Base-by-base conservation (phyloP, 2,113 vertebrate species). In the Calidris pugnax region DNA sequence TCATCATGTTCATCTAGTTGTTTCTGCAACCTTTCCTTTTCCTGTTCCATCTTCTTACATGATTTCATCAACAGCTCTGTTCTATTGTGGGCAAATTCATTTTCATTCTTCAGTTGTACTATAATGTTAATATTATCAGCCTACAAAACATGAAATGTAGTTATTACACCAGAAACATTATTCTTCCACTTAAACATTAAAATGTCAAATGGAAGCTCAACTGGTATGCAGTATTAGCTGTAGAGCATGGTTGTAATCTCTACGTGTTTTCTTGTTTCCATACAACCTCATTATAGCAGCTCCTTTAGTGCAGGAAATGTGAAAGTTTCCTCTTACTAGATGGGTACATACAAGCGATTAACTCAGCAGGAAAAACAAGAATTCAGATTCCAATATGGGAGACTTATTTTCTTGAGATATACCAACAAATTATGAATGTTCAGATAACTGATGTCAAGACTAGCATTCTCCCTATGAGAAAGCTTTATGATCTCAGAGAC, bases 1-100 rank as follows among this genome's bases (percentile, higher is more conserved):
- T 92, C 93, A 7, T 98, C 94, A 57, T 76, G n/a, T 66, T 96
- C 96, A 66, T 43, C 64, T 9, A 98, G 91, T 56, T 98, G 94
- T 83, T 97, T 97, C 71, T 98, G 82, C 81, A 99, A 66, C 12
- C 59, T 32, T 85, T 98, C 95, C 67, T 99, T 99, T 95, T 99
- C 99, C 86, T 97, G 96, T 95, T 99, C 98, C 97, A 99, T 95
- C 89, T 98, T 98, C 93, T 98, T 98, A 97, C 98, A 99, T 23
- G 97, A 98, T 91, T 98, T 98, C 97, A 99, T 98, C 98, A 98
- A 98, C 28, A 98, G 96, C 71, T 96, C 98, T 55, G 98, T 97
- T 96, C 98, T 97, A 93, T 97, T 98, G 67, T 97, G 92, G 50
- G 98, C 97, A 57, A 94, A 95, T 33, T 98, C 98, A 80, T 96